Percentiles rank a stretch among this genome's conserved stretches.
phyloP scores from a whole-genome alignment of 1,140 invertebrate genomes.

The Diorhabda carinulata region DNA sequence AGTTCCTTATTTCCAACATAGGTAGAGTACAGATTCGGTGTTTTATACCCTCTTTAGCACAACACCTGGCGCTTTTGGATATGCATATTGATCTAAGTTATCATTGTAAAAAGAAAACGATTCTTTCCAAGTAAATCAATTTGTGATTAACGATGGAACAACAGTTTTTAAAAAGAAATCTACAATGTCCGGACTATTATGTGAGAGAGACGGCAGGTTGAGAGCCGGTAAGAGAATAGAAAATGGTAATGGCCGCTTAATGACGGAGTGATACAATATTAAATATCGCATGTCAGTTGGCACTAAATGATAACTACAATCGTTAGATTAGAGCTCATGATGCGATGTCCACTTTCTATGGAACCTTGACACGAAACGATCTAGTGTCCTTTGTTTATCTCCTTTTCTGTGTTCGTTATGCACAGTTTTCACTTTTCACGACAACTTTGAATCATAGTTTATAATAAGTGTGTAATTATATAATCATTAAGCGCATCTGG shows the following conservation, averaged over 20 bases:
- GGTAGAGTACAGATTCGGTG: no score
- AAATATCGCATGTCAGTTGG: constrained; percentile 18
- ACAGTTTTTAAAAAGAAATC: no score
- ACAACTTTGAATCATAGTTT: background rate
- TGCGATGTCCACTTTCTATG: constrained; percentile 18
- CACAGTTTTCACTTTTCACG: background rate
- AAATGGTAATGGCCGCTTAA: constrained; percentile 16
- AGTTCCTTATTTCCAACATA: no score
- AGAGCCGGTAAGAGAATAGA: background rate
- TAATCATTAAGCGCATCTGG: no score
- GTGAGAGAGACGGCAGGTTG: background rate
- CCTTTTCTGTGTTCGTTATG: background rate
- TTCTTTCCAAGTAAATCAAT: no score
- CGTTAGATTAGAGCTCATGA: constrained; percentile 9
- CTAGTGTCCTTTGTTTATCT: background rate
- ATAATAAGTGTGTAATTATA: no score
- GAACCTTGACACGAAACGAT: constrained; percentile 12
- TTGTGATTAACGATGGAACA: no score
- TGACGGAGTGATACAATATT: constrained; percentile 18
- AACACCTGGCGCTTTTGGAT: no score
- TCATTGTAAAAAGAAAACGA: no score
- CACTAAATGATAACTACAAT: constrained; percentile 18
- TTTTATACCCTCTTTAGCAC: no score
- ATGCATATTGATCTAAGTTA: no score
- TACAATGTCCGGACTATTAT: background rate